A percentile compares a stretch with the other conserved stretches of the same genome.
These are phyloP conservation scores for Ammodytes dubius DNA, from an alignment of 2,113 vertebrate species.

Conservation along the genomic window DNA sequence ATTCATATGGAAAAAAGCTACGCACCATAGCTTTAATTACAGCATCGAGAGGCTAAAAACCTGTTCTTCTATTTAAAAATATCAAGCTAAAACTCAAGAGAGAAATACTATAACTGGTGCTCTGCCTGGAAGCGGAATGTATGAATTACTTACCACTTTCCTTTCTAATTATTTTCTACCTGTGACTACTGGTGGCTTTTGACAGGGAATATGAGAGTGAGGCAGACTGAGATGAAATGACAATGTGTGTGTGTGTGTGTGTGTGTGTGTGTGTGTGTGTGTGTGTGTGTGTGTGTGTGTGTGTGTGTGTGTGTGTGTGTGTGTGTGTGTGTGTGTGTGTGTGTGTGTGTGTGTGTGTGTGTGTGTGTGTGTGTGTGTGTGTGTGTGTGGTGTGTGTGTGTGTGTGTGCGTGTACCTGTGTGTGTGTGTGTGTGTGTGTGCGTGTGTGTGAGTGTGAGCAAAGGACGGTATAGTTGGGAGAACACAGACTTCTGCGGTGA, in stretches of 20 bases:
- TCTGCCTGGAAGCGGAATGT: constrained; percentile 13
- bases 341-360: no score
- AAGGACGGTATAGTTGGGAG: neutral
- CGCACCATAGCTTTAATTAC: neutral
- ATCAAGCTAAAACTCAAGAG: constrained; percentile 18
- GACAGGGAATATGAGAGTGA: constrained; percentile 6
- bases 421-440: no score
- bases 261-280: no score
- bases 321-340: no score
- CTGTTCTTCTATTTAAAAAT: neutral
- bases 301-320: no score
- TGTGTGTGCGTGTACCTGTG: no score
- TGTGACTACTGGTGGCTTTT: constrained; percentile 19
- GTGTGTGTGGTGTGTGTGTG: no score
- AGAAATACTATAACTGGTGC: neutral
- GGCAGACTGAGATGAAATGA: constrained; percentile 2
- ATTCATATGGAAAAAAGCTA: no score
- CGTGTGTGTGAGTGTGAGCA: no score
- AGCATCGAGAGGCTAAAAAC: neutral
- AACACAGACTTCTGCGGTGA: constrained; percentile 2
- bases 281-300: no score
- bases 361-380: no score
- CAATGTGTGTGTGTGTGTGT: neutral
- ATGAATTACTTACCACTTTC: constrained; percentile 31
- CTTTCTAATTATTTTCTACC: constrained; percentile 29